A percentile compares a stretch with the other conserved stretches of the same genome.
Evolutionary conservation across 2,888 invertebrate genomes (phyloP).

Genomic region (Eudemis profundana): DNA sequence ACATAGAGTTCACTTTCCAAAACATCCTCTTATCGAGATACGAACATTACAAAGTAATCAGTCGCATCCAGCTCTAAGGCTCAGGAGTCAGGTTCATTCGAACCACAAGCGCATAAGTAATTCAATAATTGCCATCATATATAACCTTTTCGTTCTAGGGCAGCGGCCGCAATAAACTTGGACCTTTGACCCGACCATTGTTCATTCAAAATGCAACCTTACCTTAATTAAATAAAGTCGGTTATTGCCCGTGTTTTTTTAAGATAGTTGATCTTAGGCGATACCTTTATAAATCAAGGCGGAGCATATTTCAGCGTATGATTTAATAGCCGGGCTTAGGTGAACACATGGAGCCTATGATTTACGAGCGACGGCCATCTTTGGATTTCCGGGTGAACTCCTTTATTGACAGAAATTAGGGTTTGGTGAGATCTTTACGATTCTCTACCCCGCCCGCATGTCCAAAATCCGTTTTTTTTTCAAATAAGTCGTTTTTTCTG

Average conservation of each 20-base stretch:
- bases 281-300: slow-evolving; percentile 26
- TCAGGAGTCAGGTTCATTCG: too few species aligned
- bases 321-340: slow-evolving; percentile 31
- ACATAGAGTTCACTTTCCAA: too few species aligned
- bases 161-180: slow-evolving; percentile 1
- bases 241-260: not conserved
- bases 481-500: too few species aligned
- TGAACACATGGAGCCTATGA: slow-evolving; percentile 6
- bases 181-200: not conserved
- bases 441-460: too few species aligned
- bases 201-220: not conserved
- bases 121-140: not conserved
- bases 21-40: too few species aligned
- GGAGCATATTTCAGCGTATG: slow-evolving; percentile 26
- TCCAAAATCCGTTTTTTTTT: too few species aligned
- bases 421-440: too few species aligned
- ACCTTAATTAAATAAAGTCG: not conserved
- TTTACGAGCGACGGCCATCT: too few species aligned
- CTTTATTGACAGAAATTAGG: too few species aligned
- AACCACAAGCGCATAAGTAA: not conserved
- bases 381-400: too few species aligned
- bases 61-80: too few species aligned
- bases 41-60: too few species aligned
- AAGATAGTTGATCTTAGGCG: not conserved
- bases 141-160: not conserved